A percentile compares a stretch with the other conserved stretches of the same genome.
These are phyloP conservation scores for Gymnoscopelus microlampas DNA, from an alignment of 2,797 vertebrate species.

Conservation along the genomic window DNA sequence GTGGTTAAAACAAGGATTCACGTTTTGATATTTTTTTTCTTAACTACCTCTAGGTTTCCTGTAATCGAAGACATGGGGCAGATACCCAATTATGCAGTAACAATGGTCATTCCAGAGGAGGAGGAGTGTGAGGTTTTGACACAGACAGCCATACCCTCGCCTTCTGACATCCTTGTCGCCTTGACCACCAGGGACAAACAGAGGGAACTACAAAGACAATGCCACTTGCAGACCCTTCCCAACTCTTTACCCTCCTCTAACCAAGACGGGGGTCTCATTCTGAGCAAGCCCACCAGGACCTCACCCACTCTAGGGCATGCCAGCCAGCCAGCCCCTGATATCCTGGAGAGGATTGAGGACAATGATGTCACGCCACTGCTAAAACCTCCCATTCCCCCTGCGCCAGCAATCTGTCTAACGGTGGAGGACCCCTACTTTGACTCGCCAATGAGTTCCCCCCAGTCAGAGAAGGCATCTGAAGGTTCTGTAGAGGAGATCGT, in stretches of 20 bases:
- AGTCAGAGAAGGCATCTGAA: not conserved
- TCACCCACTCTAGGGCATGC: conserved; percentile 3
- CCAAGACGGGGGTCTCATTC: conserved; percentile 19
- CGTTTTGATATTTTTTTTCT: not conserved
- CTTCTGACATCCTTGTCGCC: conserved; percentile 24
- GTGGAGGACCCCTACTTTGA: conserved; percentile 86
- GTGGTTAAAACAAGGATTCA: not conserved
- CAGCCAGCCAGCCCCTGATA: conserved; percentile 5
- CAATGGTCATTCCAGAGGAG: not conserved
- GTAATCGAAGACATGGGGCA: conserved; percentile 17
- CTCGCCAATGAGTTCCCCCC: conserved; percentile 33
- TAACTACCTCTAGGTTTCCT: conserved; percentile 31
- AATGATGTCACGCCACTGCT: not conserved
- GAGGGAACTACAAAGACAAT: conserved; percentile 20
- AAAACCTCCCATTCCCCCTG: conserved; percentile 19
- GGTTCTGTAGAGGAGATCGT: not conserved
- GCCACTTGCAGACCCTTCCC: not conserved
- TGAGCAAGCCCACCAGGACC: conserved; percentile 6
- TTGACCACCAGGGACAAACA: conserved; percentile 6
- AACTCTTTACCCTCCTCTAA: not conserved
- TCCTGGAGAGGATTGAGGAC: conserved; percentile 20
- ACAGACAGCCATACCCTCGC: not conserved
- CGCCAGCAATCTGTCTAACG: conserved; percentile 58
- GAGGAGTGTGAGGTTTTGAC: conserved; percentile 6
- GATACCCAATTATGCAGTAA: conserved; percentile 20